Conservation (phyloP, 64 coral and sea anemone genomes). For the Pocillopora verrucosa region DNA sequence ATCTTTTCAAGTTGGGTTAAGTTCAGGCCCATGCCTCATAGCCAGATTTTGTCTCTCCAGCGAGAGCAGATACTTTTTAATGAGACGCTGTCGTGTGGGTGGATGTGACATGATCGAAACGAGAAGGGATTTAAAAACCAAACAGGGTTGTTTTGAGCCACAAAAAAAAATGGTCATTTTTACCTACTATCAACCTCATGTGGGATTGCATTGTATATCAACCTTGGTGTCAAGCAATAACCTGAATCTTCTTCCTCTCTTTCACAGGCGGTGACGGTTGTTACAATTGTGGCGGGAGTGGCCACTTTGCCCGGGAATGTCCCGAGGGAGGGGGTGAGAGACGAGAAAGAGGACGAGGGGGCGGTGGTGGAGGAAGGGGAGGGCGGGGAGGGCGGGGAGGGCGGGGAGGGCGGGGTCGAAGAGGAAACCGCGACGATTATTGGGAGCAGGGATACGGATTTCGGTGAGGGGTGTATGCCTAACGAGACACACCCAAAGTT, state of each 20-base stretch:
- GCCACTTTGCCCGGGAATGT: conserved; percentile 86
- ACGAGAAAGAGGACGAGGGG: conserved; percentile 32
- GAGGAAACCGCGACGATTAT: neutral
- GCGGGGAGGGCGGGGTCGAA: neutral
- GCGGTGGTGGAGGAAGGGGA: conserved; percentile 44
- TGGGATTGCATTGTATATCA: too few species aligned
- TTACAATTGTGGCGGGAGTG: conserved; percentile 83
- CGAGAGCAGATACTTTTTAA: too few species aligned
- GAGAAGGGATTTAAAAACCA: too few species aligned
- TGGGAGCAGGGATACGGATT: conserved; percentile 23
- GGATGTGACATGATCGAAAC: too few species aligned
- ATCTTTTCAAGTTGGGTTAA: too few species aligned
- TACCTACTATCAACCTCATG: too few species aligned
- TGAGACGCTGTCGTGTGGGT: too few species aligned
- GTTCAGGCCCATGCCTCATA: too few species aligned
- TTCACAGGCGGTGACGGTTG: conserved; percentile 70
- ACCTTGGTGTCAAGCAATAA: too few species aligned
- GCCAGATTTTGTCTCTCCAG: too few species aligned
- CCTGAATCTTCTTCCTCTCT: neutral
- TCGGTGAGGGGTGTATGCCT: neutral
- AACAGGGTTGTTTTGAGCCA: too few species aligned
- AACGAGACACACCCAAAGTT: neutral
- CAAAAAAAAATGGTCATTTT: too few species aligned
- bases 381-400: conserved; percentile 37
- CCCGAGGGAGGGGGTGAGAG: conserved; percentile 54